Evolutionary conservation across 2,888 invertebrate genomes (phyloP), one percentile per base, ranked within the genome.

Genomic region (Saturnia japonica): DNA sequence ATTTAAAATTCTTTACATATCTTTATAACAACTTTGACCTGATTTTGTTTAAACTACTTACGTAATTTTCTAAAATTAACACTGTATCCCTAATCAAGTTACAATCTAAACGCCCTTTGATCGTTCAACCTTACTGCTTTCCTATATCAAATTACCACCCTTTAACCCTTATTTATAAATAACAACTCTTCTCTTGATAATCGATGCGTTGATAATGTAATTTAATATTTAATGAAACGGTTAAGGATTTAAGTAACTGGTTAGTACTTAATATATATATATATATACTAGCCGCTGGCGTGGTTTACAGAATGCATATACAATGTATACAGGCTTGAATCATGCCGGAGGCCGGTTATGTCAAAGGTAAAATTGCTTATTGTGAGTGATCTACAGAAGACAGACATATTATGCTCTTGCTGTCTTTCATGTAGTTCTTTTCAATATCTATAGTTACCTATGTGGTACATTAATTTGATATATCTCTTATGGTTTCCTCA

Each of bases 191-290:
- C n/a, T 12, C n/a, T 64, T 64, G 40, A 64, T 64, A 40, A 64
- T 64, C 64, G 64, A 40, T 64, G 64, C 40, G 64, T 64, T 16
- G 34, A 19, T 64, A 64, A 64, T 64, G 40, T 64, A 40, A 64
- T 64, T 64, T n/a, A 40, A 19, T 40, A 40, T 64, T 40, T 57
- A 57, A 57, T 57, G 57, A 1, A 40, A 40, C 7, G n/a, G 19
- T 40, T 22, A 64, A 40, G 34, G 40, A 40, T 40, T 11, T 19
- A 64, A 64, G n/a, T 60, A 60, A 1, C 11, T 14, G 11, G 12
- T 12, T 57, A 25, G 9, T 12, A 25, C 57, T 14, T 47, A 47
- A 16, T 16, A 47, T n/a, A n/a, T n/a, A n/a, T n/a, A n/a, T n/a
- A n/a, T n/a, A n/a, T n/a, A n/a, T n/a, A n/a, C n/a, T n/a, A n/a